A percentile compares a stretch with the other conserved stretches of the same genome.
Conservation (phyloP, 2,113 vertebrate species). For the Psophia crepitans region DNA sequence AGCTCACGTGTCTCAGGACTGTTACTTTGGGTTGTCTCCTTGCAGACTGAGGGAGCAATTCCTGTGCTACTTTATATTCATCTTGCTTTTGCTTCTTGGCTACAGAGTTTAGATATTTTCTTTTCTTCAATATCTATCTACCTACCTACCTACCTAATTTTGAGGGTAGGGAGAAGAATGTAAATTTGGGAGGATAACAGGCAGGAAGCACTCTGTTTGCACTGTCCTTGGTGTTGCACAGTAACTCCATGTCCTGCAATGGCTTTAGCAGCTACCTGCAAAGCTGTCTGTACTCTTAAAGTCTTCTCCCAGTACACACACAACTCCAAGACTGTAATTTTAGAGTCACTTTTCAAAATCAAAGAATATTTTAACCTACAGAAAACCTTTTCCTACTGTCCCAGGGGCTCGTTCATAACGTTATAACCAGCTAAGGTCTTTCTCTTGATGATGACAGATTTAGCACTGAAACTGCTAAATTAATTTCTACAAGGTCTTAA, state of each 20-base stretch:
- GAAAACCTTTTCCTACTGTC: neutral
- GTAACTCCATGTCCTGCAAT: neutral
- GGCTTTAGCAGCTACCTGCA: neutral
- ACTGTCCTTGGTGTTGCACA: neutral
- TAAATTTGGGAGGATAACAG: neutral
- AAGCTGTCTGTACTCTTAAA: neutral
- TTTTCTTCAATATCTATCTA: neutral
- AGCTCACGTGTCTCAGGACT: neutral
- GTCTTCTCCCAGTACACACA: neutral
- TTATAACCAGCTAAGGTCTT: neutral
- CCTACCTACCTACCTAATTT: neutral
- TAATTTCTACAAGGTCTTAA: neutral
- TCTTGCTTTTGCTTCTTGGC: neutral
- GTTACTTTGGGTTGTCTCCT: neutral
- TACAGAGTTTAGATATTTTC: neutral
- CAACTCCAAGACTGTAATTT: neutral
- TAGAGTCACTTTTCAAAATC: neutral
- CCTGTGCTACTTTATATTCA: neutral
- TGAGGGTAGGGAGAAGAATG: neutral
- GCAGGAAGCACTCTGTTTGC: neutral
- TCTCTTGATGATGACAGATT: neutral
- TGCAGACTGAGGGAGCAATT: neutral
- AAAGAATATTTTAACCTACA: neutral
- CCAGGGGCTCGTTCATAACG: neutral
- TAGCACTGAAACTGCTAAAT: neutral